Evolutionary conservation across 2,888 invertebrate genomes (phyloP), one percentile per base, ranked within the genome.

Genomic region (Temnothorax ravouxi): DNA sequence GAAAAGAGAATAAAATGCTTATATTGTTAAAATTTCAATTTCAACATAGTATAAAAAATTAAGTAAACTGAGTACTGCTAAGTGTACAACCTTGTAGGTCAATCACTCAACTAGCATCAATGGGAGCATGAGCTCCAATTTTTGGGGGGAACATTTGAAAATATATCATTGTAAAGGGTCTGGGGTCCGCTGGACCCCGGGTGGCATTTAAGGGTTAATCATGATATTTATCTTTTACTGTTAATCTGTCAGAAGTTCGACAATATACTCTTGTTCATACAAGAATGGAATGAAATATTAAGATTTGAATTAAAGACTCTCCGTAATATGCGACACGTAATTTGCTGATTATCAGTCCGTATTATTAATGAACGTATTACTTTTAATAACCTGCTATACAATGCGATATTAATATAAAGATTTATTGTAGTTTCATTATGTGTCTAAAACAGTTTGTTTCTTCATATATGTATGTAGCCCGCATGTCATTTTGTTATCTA

Each of bases 401-500:
- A 6, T 6, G 34, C 18, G 9, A 47, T 21, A 0, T 21, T 52
- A 38, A 44, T 44, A 21, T 74, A 3, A 50, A 75, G 2, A 29
- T 59, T 80, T 29, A 25, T 74, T 21, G 6, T 11, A 54, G 8
- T 54, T 79, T 69, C 69, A 56, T 41, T 3, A 0, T 75, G 44
- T 47, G 44, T 11, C n/a, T n/a, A 41, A 21, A 34, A 15, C 21
- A 50, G 15, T 72, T n/a, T 3, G 11, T 71, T 52, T 52, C 15
- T 50, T 1, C 8, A n/a, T 29, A 25, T 54, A 21, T 54, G 15
- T 41, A 47, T n/a, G n/a, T 34, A 72, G 4, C 13, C n/a, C 3
- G 4, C 34, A 34, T 38, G n/a, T 64, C 15, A 82, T 56, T 62
- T 56, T n/a, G 9, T 77, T 83, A 76, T 77, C 56, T 59, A 6